These are phyloP conservation scores for Tetramorium alpestre DNA, from an alignment of 1,140 invertebrate genomes.

Conservation along the genomic window DNA sequence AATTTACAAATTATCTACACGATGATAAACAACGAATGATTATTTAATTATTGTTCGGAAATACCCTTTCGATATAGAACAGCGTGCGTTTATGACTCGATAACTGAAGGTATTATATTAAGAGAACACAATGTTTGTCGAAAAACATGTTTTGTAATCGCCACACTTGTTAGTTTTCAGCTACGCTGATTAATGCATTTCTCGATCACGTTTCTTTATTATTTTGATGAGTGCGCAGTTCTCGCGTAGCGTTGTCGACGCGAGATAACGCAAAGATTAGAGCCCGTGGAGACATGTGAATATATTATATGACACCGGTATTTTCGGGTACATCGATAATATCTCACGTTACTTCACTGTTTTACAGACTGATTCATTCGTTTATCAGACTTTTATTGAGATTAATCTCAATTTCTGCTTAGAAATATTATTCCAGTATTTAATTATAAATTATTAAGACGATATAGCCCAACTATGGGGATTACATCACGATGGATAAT, in stretches of 20 bases:
- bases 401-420: background rate
- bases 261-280: conserved; percentile 43
- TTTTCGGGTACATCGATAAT: conserved; percentile 6
- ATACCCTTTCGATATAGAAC: background rate
- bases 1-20: background rate
- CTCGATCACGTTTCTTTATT: conserved; percentile 25
- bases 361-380: background rate
- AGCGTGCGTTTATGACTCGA: background rate
- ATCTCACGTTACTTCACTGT: background rate
- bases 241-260: background rate
- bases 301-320: conserved; percentile 1
- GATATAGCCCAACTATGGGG: background rate
- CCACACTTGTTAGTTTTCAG: background rate
- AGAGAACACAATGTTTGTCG: background rate
- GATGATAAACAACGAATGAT: background rate
- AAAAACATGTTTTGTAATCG: background rate
- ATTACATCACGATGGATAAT: conserved; percentile 9
- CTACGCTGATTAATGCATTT: conserved; percentile 1
- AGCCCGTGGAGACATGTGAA: background rate
- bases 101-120: background rate
- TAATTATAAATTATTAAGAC: background rate
- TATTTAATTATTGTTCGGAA: background rate
- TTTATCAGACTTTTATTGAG: background rate
- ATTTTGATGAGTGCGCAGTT: conserved; percentile 44
- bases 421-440: no score